Evolutionary conservation across 2,113 vertebrate species (phyloP), one percentile per base, ranked within the genome.

Genomic region (Toxotes jaculatrix): DNA sequence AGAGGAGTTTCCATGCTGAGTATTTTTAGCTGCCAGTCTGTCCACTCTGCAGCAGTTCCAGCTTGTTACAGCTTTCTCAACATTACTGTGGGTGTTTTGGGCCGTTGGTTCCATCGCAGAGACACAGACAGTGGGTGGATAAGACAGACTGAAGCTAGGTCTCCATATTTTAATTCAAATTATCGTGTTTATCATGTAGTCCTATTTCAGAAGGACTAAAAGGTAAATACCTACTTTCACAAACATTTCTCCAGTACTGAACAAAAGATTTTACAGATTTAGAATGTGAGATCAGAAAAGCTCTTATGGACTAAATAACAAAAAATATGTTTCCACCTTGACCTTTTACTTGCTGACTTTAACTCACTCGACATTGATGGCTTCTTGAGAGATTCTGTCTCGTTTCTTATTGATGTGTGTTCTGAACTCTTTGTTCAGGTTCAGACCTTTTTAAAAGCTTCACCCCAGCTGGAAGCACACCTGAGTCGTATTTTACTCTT

Each of bases 401-500:
- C 43, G 19, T 9, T 47, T 71, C 43, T 72, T 72, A 83, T 84
- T 82, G 66, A 85, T 86, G 88, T 45, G 60, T 63, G 83, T 74
- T 74, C 55, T 87, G 82, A 87, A 82, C 88, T 80, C 65, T 64
- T 7, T 10, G 34, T 88, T 89, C 70, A 57, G 74, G 88, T 90
- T 91, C 80, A 89, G 60, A 21, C 42, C 21, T 17, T 38, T 72
- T 47, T 83, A 79, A 84, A 76, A 27, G 45, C 85, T 51, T 74
- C 16, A 42, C 19, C 73, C 7, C 85, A 57, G 83, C 79, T 87
- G 74, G 76, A 84, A 83, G 47, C 76, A 77, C 89, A 85, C 82
- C 89, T 89, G 68, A 85, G 74, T 84, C 81, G 23, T 87, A 89
- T 90, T 93, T 92, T 64, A 87, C 62, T 55, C 87, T 68, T 79